These are phyloP conservation scores for Crepidodera aurea DNA, from an alignment of 2,888 invertebrate genomes.

Conservation along the genomic window DNA sequence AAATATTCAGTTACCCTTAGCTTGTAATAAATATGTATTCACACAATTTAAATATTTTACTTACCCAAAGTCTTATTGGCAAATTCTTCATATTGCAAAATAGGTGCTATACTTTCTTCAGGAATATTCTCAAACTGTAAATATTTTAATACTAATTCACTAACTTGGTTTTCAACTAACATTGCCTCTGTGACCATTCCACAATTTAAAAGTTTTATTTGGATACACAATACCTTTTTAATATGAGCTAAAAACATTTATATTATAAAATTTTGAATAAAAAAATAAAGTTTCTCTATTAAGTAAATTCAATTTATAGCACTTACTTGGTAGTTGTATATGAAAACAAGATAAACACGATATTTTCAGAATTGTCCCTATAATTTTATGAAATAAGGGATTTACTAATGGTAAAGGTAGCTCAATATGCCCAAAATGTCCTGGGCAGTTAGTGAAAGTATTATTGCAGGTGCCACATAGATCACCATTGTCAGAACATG, in stretches of 20 bases:
- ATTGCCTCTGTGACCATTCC: slow-evolving; percentile 79
- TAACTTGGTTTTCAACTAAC: slow-evolving; percentile 62
- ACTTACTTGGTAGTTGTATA: slow-evolving; percentile 68
- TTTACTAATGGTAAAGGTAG: slow-evolving; percentile 89
- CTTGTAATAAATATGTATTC: no score
- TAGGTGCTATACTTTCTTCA: slow-evolving; percentile 40
- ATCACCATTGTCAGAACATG: slow-evolving; percentile 70
- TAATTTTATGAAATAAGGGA: slow-evolving; percentile 83
- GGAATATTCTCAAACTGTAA: slow-evolving; percentile 50
- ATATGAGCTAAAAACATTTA: slow-evolving; percentile 55
- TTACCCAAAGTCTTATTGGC: slow-evolving; percentile 41
- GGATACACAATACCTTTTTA: slow-evolving; percentile 65
- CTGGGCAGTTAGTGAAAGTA: slow-evolving; percentile 75
- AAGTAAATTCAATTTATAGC: no score
- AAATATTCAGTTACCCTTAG: no score
- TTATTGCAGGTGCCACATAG: slow-evolving; percentile 83
- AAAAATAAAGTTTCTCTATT: no score
- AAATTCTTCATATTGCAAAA: slow-evolving; percentile 53
- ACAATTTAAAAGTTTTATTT: slow-evolving; percentile 75
- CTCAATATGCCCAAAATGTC: slow-evolving; percentile 95
- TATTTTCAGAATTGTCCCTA: slow-evolving; percentile 73
- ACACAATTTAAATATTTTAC: no score
- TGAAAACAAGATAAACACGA: slow-evolving; percentile 76
- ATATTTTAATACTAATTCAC: slow-evolving; percentile 45
- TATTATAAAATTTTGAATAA: neutral